Base-by-base conservation (phyloP, 2,888 invertebrate genomes). In the Flabesymbios commensalis region DNA sequence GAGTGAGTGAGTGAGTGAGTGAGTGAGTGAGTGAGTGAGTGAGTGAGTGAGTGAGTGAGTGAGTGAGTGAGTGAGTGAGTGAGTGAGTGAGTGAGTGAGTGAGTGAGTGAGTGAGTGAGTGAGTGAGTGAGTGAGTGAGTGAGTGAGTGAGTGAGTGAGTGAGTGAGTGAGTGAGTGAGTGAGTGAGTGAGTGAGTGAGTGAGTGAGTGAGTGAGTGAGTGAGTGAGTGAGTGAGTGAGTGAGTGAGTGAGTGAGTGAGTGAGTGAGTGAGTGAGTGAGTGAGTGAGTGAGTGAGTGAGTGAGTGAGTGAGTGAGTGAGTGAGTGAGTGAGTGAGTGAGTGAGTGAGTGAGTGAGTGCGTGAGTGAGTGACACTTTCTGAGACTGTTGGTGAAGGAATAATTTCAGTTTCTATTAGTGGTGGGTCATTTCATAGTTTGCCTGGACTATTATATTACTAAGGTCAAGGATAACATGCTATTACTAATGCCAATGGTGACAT, bases 151-250 rank as follows among this genome's bases (percentile, higher is more conserved):
- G 51, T 49, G 51, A 49, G 51, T 49, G 51, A 49, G 51, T 49
- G 51, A 49, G 51, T 49, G 51, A 49, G 51, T 49, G 51, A 49
- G 51, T 49, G 51, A 49, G 51, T 49, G 51, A 49, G 51, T 49
- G 51, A 53, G 32, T 53, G 53, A 53, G 53, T 53, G 53, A 53
- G 53, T 53, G 53, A 53, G 53, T 53, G 53, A 53, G 53, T 53
- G 53, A 53, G 53, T 53, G 53, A 53, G 53, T 53, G 53, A 53
- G 53, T 53, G 53, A 53, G 53, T 53, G 53, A 53, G 53, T 53
- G 53, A 53, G 53, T 53, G 53, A 53, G 53, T 53, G 53, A 53
- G 53, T 53, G 53, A 53, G 54, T 54, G 54, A 41, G 54, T 54
- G 54, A 41, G 54, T 54, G 54, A 41, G 54, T 54, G 54, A 41